A percentile compares a stretch with the other conserved stretches of the same genome.
Conservation (phyloP, 1,140 invertebrate genomes). For the Bombus polaris region DNA sequence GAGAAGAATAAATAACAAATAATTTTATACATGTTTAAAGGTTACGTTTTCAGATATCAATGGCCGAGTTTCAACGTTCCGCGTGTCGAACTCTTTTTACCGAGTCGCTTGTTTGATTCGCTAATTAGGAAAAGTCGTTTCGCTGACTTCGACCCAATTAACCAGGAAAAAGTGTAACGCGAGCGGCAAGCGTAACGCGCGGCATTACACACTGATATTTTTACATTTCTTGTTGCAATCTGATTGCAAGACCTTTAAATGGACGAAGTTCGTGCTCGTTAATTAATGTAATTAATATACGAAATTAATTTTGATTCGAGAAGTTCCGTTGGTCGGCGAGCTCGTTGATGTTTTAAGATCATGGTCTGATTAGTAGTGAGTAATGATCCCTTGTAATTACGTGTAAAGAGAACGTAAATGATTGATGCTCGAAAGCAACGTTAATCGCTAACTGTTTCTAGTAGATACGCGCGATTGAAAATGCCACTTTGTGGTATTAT, state of each 20-base stretch:
- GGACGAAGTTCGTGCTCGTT: not conserved
- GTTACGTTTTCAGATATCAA: not conserved
- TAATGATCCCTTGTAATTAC: not conserved
- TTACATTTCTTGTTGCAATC: not conserved
- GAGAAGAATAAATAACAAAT: not conserved
- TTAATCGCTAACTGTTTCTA: not conserved
- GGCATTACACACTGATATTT: not conserved
- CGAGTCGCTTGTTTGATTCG: conserved; percentile 20
- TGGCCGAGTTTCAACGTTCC: too few species aligned
- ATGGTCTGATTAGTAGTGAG: not conserved
- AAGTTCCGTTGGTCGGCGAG: not conserved
- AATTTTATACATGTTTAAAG: not conserved
- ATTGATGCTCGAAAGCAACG: not conserved
- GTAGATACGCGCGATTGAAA: not conserved
- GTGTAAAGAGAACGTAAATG: not conserved
- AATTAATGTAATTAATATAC: conserved; percentile 6
- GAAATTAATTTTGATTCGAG: not conserved
- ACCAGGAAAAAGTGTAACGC: not conserved
- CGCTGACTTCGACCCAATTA: conserved; percentile 29
- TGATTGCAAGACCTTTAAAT: not conserved
- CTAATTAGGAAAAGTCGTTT: conserved; percentile 33
- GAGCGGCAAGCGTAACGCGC: not conserved
- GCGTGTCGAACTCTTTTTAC: not conserved
- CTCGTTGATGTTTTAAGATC: not conserved
- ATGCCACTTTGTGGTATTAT: not conserved